phyloP scores from a whole-genome alignment of 2,888 invertebrate species.

The Zelleria hepariella region DNA sequence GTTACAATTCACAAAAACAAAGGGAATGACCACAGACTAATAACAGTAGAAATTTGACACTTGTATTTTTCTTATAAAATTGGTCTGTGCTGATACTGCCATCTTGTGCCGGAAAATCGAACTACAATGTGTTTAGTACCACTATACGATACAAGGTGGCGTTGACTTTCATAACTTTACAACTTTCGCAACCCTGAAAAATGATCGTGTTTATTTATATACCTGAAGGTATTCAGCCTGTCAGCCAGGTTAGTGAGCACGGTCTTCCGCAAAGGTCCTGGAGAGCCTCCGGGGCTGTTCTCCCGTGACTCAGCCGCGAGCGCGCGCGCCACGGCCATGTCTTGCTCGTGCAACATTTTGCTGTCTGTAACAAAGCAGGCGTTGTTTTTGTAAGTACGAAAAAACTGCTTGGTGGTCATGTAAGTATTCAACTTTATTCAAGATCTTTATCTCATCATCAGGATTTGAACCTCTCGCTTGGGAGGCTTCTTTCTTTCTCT shows the following conservation, averaged over 20 bases:
- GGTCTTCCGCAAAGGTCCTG: constrained; percentile 75
- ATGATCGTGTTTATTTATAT: neutral
- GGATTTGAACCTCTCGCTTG: too few relatives aligned
- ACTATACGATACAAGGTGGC: neutral
- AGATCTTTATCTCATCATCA: too few relatives aligned
- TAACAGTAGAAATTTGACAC: too few relatives aligned
- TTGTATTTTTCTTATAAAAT: too few relatives aligned
- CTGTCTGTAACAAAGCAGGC: neutral
- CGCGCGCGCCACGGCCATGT: constrained; percentile 80
- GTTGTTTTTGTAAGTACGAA: too few relatives aligned
- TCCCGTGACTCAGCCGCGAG: constrained; percentile 75
- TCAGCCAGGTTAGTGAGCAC: constrained; percentile 74
- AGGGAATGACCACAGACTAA: neutral
- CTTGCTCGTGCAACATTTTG: constrained; percentile 78
- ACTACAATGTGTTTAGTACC: too few relatives aligned
- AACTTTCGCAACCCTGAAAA: constrained; percentile 2
- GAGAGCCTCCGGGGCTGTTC: constrained; percentile 72
- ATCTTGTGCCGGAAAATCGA: too few relatives aligned
- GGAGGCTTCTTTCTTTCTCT: too few relatives aligned
- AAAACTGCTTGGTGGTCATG: too few relatives aligned
- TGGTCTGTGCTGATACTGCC: too few relatives aligned
- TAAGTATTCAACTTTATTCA: too few relatives aligned
- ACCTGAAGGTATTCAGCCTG: constrained; percentile 80
- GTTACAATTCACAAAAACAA: neutral
- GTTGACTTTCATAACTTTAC: neutral